Evolutionary conservation across 2,888 invertebrate genomes (phyloP).

Genomic region (Eilema griseolum): DNA sequence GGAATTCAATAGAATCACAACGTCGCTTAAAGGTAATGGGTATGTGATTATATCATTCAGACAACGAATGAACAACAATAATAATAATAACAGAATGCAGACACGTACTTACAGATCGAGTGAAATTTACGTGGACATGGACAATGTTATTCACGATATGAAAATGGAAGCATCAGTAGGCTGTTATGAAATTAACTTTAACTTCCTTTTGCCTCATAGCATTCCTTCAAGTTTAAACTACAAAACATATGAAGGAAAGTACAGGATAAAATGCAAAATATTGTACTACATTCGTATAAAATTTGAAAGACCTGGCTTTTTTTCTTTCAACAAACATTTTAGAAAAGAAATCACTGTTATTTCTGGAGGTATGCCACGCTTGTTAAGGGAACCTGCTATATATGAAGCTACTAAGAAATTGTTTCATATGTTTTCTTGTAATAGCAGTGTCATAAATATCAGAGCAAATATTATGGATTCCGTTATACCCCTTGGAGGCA

Average conservation of each 20-base stretch:
- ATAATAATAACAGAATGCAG: background rate
- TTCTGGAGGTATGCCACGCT: slow-evolving; percentile 50
- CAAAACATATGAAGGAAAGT: slow-evolving; percentile 22
- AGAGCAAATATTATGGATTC: slow-evolving; percentile 55
- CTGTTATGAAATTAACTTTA: slow-evolving; percentile 47
- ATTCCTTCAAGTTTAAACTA: slow-evolving; percentile 51
- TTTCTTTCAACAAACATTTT: slow-evolving; percentile 54
- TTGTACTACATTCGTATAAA: slow-evolving; percentile 59
- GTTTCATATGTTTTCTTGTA: slow-evolving; percentile 49
- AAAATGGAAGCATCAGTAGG: slow-evolving; percentile 36
- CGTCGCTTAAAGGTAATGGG: slow-evolving; percentile 55
- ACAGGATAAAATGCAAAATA: slow-evolving; percentile 49
- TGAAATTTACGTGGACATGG: slow-evolving; percentile 48
- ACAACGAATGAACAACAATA: slow-evolving; percentile 7
- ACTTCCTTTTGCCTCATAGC: slow-evolving; percentile 50
- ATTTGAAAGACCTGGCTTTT: slow-evolving; percentile 58
- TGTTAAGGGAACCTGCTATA: slow-evolving; percentile 51
- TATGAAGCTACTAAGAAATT: slow-evolving; percentile 56
- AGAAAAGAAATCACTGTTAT: slow-evolving; percentile 56
- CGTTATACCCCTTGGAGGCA: slow-evolving; percentile 51
- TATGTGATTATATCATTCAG: slow-evolving; percentile 25
- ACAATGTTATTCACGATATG: slow-evolving; percentile 38
- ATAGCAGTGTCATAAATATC: slow-evolving; percentile 52
- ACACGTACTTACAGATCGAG: slow-evolving; percentile 23
- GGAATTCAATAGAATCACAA: slow-evolving; percentile 43